phyloP scores from a whole-genome alignment of 92 coral and sea anemone genomes.

The Phenganax marumi region DNA sequence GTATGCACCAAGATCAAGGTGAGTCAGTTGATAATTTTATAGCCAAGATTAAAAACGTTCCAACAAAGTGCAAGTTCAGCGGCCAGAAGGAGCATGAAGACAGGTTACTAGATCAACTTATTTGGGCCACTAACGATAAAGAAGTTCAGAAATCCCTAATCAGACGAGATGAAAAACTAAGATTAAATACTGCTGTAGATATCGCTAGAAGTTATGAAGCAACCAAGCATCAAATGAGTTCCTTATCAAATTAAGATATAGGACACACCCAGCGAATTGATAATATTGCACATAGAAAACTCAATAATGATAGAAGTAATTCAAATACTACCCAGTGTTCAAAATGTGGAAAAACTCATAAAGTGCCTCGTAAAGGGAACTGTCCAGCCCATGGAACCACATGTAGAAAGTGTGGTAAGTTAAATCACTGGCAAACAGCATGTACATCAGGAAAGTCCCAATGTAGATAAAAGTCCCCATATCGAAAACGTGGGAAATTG shows the following conservation, averaged over 20 bases:
- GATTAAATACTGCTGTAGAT: not conserved
- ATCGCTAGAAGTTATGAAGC: constrained; percentile 1
- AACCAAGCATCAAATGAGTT: not conserved
- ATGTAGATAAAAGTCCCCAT: not conserved
- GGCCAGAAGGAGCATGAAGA: constrained; percentile 42
- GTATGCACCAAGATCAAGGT: constrained; percentile 27
- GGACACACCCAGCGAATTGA: too few species aligned
- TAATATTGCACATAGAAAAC: not conserved
- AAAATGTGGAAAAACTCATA: constrained; percentile 14
- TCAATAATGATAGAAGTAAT: not conserved
- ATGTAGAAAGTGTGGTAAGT: constrained; percentile 33
- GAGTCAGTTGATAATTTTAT: constrained; percentile 33
- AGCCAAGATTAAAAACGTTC: constrained; percentile 29
- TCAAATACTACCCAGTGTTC: not conserved
- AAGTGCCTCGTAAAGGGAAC: constrained; percentile 17
- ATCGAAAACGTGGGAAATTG: not conserved
- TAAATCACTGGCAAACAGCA: constrained; percentile 45
- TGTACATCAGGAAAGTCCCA: constrained; percentile 23
- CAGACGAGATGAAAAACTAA: constrained; percentile 1
- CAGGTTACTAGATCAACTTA: constrained; percentile 40
- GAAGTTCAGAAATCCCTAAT: constrained; percentile 23
- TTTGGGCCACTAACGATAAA: constrained; percentile 20
- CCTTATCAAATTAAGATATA: too few species aligned
- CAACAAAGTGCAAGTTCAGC: constrained; percentile 42
- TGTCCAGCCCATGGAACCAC: constrained; percentile 37